Base-by-base conservation (phyloP, 2,113 vertebrate genomes). In the Mustela lutreola region DNA sequence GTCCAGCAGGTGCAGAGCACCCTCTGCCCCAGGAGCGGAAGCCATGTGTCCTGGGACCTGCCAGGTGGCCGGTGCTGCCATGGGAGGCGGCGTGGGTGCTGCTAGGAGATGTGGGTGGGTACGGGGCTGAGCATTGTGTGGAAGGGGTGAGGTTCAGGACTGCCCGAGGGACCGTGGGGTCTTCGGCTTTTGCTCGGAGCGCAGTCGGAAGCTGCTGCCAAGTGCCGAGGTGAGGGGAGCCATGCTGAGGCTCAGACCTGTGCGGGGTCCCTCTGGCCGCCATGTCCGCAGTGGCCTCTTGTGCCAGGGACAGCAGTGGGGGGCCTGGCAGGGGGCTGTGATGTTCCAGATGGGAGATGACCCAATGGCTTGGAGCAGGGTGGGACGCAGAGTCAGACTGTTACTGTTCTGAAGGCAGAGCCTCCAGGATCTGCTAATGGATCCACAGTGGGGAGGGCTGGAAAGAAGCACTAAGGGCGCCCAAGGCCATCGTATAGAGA, bases 271-370 rank as follows among this genome's bases (percentile, higher is more conserved):
- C 15, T 53, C n/a, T 58, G 62, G 53, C 39, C 1, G 8, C 21
- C 11, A 11, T 5, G 62, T 0, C 0, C 14, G 39, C 56, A 16
- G 39, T 31, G 89, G 18, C 9, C 39, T 14, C 12, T 39, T 53
- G 22, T 21, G 45, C 56, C 58, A 0, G 16, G 19, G 28, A 31
- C 6, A 26, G 62, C 8, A 4, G 28, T 2, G 2, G 48, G 56
- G 11, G 0, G 16, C 39, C 62, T 33, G 5, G 56, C 0, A 0
- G 3, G 75, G 36, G 53, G 45, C 78, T 12, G 11, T 7, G 19
- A 2, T 26, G 22, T 15, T 67, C 58, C n/a, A 50, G 36, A 15
- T 0, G 2, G 18, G 79, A 60, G 48, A 12, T 3, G 39, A 56
- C 53, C 14, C 31, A 11, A 86, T 1, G 48, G 83, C 14, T 80